Evolutionary conservation across 2,797 vertebrate species (phyloP), one percentile per base, ranked within the genome.

Genomic region (Helostoma temminkii): DNA sequence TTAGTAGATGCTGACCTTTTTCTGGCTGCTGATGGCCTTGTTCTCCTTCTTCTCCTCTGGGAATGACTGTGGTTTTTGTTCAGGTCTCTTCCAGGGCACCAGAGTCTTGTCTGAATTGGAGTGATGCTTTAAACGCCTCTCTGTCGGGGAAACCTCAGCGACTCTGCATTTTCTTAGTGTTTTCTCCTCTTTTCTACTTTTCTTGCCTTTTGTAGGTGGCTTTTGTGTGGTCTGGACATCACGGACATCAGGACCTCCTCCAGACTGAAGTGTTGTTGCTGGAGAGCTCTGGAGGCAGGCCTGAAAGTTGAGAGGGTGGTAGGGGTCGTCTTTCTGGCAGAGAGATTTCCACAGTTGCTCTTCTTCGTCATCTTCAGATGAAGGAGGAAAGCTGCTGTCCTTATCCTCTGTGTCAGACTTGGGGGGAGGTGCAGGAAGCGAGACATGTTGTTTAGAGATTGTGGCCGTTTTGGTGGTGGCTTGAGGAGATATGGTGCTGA

Each of bases 261-360:
- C 19, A 21, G 18, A 19, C 32, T 30, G 36, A 28, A 8, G 58
- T 4, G 30, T 2, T n/a, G 41, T 2, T 9, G 71, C 6, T 3
- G 66, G 48, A 36, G 86, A 55, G 66, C 78, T 91, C 58, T 83
- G 83, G 25, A 93, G 80, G 39, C 82, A 79, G 60, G 91, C 92
- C 69, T 86, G 79, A 36, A 95, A 95, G 82, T 94, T 93, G 21
- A 95, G 76, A 0, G 94, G 94, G 78, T 95, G 93, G 63, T 93
- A 94, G 0, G 94, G 94, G 81, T 95, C 93, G 0, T 91, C 58
- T 3, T 67, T 85, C 34, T 47, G 71, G 45, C 74, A 58, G 12
- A 95, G 89, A 11, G 88, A 88, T 18, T 75, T 88, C 94, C 94
- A 95, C 39, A 94, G 85, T 34, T 83, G 84, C 21, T 94, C 92